Evolutionary conservation across 2,113 vertebrate species (phyloP), one percentile per base, ranked within the genome.

Genomic region (Choloepus hoffmanni): DNA sequence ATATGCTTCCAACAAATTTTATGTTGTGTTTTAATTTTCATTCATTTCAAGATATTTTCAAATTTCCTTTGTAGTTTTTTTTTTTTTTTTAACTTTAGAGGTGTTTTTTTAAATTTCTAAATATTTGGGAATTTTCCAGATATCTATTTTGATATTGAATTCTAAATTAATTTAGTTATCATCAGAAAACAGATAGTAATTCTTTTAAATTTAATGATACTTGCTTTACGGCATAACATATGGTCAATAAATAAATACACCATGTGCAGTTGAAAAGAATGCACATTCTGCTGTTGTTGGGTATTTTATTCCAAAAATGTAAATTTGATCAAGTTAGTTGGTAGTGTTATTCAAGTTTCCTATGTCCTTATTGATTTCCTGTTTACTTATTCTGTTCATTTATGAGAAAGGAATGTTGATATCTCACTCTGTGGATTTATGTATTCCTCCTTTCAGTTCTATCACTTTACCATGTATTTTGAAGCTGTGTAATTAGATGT

Each of bases 21-120:
- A 48, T 21, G 13, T 83, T 26, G 58, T 33, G 3, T 73, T 77
- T 74, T 67, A 40, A 68, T 70, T 76, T 79, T 87, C 18, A 87
- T 40, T 85, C 43, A 94, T 70, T 90, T 84, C 43, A 85, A 94
- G 74, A 50, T 68, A 79, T 62, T 62, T 87, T 95, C 24, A 43
- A 74, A 14, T 53, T 53, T 94, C 60, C 11, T 83, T 68, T 24
- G 23, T 70, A 82, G 72, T 55, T 53, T 55, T 87, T 94, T 70
- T 55, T 87, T 94, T 70, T 87, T 95, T 70, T 90, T 83, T 85
- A 74, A 14, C 4, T 60, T 72, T 58, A 74, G 55, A 53, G 30
- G n/a, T 60, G 33, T 68, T 13, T 70, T 91, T 43, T 79, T 90
- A 92, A 92, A 85, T 83, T 84, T 85, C 30, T 14, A 92, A 67